Evolutionary conservation across 2,888 invertebrate species (phyloP), one percentile per base, ranked within the genome.

Genomic region (Melipona beecheii): DNA sequence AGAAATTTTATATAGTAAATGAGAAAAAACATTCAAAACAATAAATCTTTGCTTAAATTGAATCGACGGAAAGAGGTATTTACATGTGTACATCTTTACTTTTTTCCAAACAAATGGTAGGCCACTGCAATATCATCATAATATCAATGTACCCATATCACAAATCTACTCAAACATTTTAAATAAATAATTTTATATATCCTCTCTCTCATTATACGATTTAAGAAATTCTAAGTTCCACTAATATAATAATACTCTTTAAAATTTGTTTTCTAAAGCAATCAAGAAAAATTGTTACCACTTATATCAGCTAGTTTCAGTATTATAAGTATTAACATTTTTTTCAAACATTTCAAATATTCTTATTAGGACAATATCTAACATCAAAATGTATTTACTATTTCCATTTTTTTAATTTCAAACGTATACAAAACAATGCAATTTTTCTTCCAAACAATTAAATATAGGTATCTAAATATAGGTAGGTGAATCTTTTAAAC

Each of bases 401-500:
- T n/a, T 31, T 68, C 4, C 19, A 24, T 71, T 62, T 43, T 43
- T n/a, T 50, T 54, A 58, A 72, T 43, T 68, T 84, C 21, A 49
- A 17, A 73, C 58, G 65, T n/a, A 43, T 65, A 70, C 54, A 76
- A 77, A 62, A 73, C 17, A 31, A 74, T 62, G 27, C 19, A 21
- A 56, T 43, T 69, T 21, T 75, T 36, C 11, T 69, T 43, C 11
- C 17, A 24, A 77, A 62, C 73, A 76, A 65, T 83, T 62, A 64
- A 64, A 64, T 70, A 31, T 31, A 31, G 31, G 31, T 31, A 56
- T 83, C 89, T 89, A 93, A 85, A 97, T 97, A 91, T 97, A 97
- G 70, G 97, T 97, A 58, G 97, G 97, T 78, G 97, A 97, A 94
- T 97, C 96, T 91, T 97, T 95, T 65, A 97, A 95, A 91, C 96